phyloP scores from a whole-genome alignment of 2,888 invertebrate species.

The Tridacna gigas region DNA sequence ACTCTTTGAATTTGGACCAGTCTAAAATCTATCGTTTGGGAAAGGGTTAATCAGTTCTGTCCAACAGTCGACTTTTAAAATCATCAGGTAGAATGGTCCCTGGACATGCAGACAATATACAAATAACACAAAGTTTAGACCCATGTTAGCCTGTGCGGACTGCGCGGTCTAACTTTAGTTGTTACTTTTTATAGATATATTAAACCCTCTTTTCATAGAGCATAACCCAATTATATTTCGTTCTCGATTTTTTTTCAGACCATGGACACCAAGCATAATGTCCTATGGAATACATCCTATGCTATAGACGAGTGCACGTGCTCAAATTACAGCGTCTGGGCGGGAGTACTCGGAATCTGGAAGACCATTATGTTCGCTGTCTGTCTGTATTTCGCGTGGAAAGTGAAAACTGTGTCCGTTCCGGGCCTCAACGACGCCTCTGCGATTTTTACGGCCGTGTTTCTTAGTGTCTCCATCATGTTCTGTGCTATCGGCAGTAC shows the following conservation, averaged over 20 bases:
- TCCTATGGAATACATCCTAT: not conserved
- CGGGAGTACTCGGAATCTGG: slow-evolving; percentile 69
- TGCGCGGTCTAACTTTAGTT: too few species aligned
- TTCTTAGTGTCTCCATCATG: slow-evolving; percentile 66
- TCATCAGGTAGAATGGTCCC: too few species aligned
- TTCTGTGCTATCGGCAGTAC: slow-evolving; percentile 66
- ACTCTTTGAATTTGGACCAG: too few species aligned
- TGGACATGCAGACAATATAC: too few species aligned
- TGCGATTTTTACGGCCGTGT: slow-evolving; percentile 68
- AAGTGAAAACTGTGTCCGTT: slow-evolving; percentile 72
- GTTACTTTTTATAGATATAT: too few species aligned
- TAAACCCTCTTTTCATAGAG: not conserved
- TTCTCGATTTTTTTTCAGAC: not conserved
- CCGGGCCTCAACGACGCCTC: slow-evolving; percentile 77
- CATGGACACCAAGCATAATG: not conserved
- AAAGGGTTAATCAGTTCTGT: too few species aligned
- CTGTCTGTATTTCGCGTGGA: slow-evolving; percentile 78
- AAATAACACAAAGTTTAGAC: too few species aligned
- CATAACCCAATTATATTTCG: not conserved
- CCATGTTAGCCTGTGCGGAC: too few species aligned
- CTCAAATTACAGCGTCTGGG: slow-evolving; percentile 69
- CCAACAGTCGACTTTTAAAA: too few species aligned
- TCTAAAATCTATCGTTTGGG: too few species aligned
- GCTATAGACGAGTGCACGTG: slow-evolving; percentile 66
- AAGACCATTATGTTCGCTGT: slow-evolving; percentile 69